Base-by-base conservation (phyloP, 2,113 vertebrate genomes). In the Scatophagus argus region DNA sequence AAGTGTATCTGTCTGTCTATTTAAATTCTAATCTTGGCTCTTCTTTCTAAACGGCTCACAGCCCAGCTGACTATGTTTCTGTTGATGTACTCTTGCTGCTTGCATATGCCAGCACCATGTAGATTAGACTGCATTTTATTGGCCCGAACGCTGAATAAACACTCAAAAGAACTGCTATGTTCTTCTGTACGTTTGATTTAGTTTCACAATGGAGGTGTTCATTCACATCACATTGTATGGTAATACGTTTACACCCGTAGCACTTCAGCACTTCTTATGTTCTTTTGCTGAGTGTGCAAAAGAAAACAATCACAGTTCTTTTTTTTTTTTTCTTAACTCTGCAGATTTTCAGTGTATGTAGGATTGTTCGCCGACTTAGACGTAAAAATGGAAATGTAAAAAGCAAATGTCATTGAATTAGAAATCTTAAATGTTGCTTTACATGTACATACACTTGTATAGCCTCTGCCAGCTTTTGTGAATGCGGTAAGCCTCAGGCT, bases 171-270 rank as follows among this genome's bases (percentile, higher is more conserved):
- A 75, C 14, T 0, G 12, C 73, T 0, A 39, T 13, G 36, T 34
- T 23, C 39, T 39, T 74, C 74, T 85, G 52, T 64, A 52, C 58
- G 54, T 70, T 70, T 71, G 52, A 25, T 51, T 76, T 36, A 39
- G 31, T 32, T 63, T 51, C 58, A 13, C 79, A 75, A 21, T 74
- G 39, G 47, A 81, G 25, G 70, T 68, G 31, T 62, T 81, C 13
- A 61, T 78, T 83, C 13, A 0, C 80, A 72, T 39, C 67, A 47
- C 68, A 72, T 31, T 41, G 56, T 74, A 70, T 59, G 14, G 32
- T 63, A 71, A 47, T 47, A 3, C 17, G 16, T 56, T 68, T 49
- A 71, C 7, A 36, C 34, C 34, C 34, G 1, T n/a, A 41, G 54
- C 5, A 6, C 67, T 66, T 81, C 72, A 77, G 77, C 56, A 63